Conservation (phyloP, 2,888 invertebrate species). For the Drosophila vallismaia region DNA sequence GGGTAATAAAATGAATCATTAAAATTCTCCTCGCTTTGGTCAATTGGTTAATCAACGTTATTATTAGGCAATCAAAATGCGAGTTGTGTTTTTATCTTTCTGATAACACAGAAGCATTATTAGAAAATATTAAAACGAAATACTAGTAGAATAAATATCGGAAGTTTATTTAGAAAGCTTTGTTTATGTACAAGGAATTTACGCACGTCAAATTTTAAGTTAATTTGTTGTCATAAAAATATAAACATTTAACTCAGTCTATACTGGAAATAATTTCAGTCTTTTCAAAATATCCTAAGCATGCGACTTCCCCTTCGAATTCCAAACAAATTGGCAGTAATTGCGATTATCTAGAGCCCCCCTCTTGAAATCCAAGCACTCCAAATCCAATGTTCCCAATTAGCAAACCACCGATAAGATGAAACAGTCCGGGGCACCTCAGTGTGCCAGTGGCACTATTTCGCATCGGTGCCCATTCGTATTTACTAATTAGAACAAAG, state of each 20-base stretch:
- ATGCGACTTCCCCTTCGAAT: neutral
- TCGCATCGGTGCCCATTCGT: conserved; percentile 1
- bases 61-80: neutral
- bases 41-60: conserved; percentile 5
- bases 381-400: conserved; percentile 10
- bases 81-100: neutral
- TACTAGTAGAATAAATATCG: no score
- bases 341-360: conserved; percentile 11
- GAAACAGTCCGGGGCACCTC: neutral
- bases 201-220: no score
- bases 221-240: no score
- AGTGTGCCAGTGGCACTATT: conserved; percentile 30
- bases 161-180: no score
- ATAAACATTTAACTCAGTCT: no score
- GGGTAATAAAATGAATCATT: conserved; percentile 4
- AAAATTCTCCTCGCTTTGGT: neutral
- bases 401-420: conserved; percentile 26
- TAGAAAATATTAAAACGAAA: neutral
- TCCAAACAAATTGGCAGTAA: neutral
- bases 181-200: no score
- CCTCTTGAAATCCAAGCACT: conserved; percentile 18
- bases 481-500: conserved; percentile 6
- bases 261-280: neutral
- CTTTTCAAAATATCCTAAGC: neutral
- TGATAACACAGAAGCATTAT: neutral